phyloP scores from a whole-genome alignment of 1,140 invertebrate genomes.

The Leptinotarsa lineolata region DNA sequence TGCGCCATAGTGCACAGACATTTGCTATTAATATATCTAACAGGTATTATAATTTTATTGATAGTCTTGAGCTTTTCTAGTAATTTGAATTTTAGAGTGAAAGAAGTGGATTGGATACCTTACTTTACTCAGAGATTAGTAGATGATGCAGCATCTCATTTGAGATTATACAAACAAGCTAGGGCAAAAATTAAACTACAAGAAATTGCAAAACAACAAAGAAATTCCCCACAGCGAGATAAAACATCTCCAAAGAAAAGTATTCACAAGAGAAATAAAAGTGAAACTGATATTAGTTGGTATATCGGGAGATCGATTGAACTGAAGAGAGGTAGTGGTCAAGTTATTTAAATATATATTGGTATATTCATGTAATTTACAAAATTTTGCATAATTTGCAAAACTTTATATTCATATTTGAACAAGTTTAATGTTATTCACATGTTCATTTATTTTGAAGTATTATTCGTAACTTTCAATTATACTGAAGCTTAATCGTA shows the following conservation, averaged over 20 bases:
- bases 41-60: conserved; percentile 48
- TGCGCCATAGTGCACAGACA: conserved; percentile 61
- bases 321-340: conserved; percentile 41
- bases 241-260: conserved; percentile 58
- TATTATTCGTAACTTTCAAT: no score
- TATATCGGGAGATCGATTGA: conserved; percentile 57
- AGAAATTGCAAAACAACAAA: conserved; percentile 58
- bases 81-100: conserved; percentile 65
- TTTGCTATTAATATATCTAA: conserved; percentile 64
- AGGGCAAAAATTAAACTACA: conserved; percentile 64
- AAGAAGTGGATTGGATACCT: conserved; percentile 87
- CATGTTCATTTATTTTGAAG: no score
- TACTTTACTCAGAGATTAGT: conserved; percentile 84
- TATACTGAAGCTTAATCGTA: no score
- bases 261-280: conserved; percentile 68
- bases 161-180: conserved; percentile 80
- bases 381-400: no score
- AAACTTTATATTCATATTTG: no score
- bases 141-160: conserved; percentile 87
- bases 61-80: background rate
- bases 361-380: no score
- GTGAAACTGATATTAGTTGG: conserved; percentile 72
- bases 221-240: conserved; percentile 59
- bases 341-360: background rate
- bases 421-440: no score